Conservation (phyloP, 2,113 vertebrate species). For the Aldabrachelys gigantea region DNA sequence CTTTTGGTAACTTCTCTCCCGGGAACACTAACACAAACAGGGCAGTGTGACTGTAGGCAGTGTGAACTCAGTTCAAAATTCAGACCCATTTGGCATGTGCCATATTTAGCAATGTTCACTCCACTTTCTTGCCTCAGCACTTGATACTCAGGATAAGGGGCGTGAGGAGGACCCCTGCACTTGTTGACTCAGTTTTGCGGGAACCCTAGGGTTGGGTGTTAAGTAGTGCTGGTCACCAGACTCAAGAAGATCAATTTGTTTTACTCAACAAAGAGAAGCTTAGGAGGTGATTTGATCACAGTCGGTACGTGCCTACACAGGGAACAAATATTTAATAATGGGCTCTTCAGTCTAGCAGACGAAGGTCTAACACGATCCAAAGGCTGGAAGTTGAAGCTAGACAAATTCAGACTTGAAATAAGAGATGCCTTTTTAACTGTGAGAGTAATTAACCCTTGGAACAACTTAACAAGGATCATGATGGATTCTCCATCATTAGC, state of each 20-base stretch:
- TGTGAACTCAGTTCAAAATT: background rate
- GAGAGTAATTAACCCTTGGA: background rate
- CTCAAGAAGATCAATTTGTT: background rate
- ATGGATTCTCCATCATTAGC: background rate
- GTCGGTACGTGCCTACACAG: background rate
- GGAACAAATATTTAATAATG: background rate
- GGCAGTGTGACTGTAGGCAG: background rate
- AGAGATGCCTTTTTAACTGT: background rate
- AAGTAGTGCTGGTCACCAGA: background rate
- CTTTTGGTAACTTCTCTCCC: no score
- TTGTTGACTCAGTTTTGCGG: background rate
- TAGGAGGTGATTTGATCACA: background rate
- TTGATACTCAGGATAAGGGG: background rate
- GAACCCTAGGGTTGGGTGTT: background rate
- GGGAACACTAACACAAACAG: background rate
- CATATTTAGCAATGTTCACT: background rate
- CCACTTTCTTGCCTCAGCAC: background rate
- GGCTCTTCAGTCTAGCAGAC: background rate
- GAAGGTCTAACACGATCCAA: background rate
- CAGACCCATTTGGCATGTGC: background rate
- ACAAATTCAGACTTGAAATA: background rate
- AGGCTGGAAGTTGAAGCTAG: background rate
- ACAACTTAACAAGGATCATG: background rate
- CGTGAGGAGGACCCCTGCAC: background rate
- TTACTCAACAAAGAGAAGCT: background rate